phyloP scores from a whole-genome alignment of 2,113 vertebrate genomes.

The Chelonoidis abingdonii region DNA sequence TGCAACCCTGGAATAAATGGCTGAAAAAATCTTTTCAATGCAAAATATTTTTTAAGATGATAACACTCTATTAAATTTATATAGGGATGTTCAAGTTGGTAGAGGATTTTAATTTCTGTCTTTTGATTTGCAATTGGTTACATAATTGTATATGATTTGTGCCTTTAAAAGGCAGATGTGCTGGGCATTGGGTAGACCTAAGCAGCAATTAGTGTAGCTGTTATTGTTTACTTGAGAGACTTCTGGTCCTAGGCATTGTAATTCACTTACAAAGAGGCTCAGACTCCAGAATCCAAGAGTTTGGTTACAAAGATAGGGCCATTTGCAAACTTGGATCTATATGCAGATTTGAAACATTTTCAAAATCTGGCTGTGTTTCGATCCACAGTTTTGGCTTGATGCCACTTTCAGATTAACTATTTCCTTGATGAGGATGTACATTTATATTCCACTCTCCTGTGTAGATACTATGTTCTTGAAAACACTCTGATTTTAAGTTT shows the following conservation, averaged over 20 bases:
- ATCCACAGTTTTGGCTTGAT: neutral
- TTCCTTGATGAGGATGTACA: neutral
- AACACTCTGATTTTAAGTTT: neutral
- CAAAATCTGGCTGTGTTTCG: neutral
- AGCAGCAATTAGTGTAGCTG: neutral
- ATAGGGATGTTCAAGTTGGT: neutral
- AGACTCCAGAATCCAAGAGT: neutral
- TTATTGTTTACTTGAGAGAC: neutral
- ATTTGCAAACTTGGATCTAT: neutral
- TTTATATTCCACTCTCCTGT: neutral
- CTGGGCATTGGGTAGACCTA: neutral
- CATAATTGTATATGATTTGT: neutral
- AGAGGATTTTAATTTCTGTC: neutral
- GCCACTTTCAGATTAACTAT: neutral
- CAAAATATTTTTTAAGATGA: neutral
- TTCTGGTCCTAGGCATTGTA: neutral
- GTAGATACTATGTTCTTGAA: neutral
- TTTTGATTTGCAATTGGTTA: neutral
- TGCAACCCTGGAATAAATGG: neutral
- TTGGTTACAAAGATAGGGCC: neutral
- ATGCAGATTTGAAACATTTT: neutral
- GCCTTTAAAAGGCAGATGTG: neutral
- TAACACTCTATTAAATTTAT: neutral
- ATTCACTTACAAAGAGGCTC: neutral
- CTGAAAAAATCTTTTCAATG: neutral